Evolutionary conservation across 1,140 invertebrate species (phyloP).

Genomic region (Drosophila orosa): DNA sequence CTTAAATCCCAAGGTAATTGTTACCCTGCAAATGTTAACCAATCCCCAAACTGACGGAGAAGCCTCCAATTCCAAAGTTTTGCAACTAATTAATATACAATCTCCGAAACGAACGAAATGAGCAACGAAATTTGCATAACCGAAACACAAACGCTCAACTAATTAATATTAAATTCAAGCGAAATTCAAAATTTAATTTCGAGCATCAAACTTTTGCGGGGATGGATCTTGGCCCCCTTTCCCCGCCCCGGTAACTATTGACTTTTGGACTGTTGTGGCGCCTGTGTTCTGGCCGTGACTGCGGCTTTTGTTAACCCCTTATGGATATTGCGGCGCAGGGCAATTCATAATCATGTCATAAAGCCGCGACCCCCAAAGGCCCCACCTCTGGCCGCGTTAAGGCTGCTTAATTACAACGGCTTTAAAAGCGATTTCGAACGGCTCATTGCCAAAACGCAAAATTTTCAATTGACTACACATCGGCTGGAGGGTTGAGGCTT

Average conservation of each 20-base stretch:
- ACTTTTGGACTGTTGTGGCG: slow-evolving; percentile 60
- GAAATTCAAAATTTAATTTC: slow-evolving; percentile 76
- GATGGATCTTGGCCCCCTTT: background rate
- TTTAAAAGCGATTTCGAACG: slow-evolving; percentile 79
- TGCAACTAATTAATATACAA: slow-evolving; percentile 68
- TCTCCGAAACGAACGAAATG: slow-evolving; percentile 33
- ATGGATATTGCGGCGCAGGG: slow-evolving; percentile 44
- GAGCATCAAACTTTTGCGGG: slow-evolving; percentile 51
- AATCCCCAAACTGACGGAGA: slow-evolving; percentile 1
- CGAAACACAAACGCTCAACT: slow-evolving; percentile 67
- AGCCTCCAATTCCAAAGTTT: slow-evolving; percentile 24
- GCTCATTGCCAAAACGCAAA: slow-evolving; percentile 77
- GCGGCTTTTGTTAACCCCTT: slow-evolving; percentile 70
- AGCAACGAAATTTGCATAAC: slow-evolving; percentile 65
- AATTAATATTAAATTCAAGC: slow-evolving; percentile 81
- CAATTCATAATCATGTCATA: slow-evolving; percentile 83
- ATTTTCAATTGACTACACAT: slow-evolving; percentile 81
- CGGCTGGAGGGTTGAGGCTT: background rate
- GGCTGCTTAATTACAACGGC: slow-evolving; percentile 80
- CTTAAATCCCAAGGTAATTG: background rate
- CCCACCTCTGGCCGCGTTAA: slow-evolving; percentile 35
- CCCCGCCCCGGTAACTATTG: slow-evolving; percentile 60
- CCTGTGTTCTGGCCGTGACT: slow-evolving; percentile 34
- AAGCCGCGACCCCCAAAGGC: slow-evolving; percentile 47
- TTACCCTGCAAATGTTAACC: slow-evolving; percentile 1